A percentile compares a stretch with the other conserved stretches of the same genome.
Conservation (phyloP, 2,888 invertebrate species). For the Ischnus inquisitorius region DNA sequence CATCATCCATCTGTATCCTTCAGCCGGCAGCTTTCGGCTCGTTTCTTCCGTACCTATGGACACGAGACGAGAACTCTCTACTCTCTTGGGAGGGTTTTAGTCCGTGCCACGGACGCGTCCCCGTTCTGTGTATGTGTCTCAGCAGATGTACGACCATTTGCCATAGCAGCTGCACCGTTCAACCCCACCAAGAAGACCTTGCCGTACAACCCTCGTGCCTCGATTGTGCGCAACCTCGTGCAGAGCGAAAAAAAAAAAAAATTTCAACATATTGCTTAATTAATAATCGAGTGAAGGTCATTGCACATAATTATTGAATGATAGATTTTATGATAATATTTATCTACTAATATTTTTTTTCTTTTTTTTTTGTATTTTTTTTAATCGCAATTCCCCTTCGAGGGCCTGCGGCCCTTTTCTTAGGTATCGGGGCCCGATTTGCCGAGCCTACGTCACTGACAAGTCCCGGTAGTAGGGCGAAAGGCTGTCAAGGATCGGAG, state of each 20-base stretch:
- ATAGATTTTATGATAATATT: neutral
- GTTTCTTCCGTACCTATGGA: conserved; percentile 16
- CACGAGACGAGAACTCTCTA: conserved; percentile 11
- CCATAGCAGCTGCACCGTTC: conserved; percentile 81
- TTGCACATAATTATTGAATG: neutral
- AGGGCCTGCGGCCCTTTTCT: neutral
- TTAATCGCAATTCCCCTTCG: neutral
- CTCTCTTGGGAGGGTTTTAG: conserved; percentile 45
- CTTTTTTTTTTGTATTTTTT: no score
- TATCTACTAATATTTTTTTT: neutral
- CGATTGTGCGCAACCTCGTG: conserved; percentile 48
- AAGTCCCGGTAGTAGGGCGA: conserved; percentile 70
- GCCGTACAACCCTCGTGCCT: conserved; percentile 63
- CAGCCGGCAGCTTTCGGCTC: conserved; percentile 7
- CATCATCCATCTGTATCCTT: conserved; percentile 34
- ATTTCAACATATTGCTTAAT: neutral
- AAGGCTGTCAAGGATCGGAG: conserved; percentile 46
- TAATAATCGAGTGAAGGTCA: neutral
- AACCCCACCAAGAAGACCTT: conserved; percentile 60
- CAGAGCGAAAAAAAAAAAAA: neutral
- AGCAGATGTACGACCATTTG: conserved; percentile 84
- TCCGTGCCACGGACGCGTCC: conserved; percentile 62
- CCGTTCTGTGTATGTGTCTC: conserved; percentile 71
- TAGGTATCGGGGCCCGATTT: conserved; percentile 51
- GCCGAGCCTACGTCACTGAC: conserved; percentile 70